Evolutionary conservation across 2,888 invertebrate genomes (phyloP).

Genomic region (Cybosia mesomella): DNA sequence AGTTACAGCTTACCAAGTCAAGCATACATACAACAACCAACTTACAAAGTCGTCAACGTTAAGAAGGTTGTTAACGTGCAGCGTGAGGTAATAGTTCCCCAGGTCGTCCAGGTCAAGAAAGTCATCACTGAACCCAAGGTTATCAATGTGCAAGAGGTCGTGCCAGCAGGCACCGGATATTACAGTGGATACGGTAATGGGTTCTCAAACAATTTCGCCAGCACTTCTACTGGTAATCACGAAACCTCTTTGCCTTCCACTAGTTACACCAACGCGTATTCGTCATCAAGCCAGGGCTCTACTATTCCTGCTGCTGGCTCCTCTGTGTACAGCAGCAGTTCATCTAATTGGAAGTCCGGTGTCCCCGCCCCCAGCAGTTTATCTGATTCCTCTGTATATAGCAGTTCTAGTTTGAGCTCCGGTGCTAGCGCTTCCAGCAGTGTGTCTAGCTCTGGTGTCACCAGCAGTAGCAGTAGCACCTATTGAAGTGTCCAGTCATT

Average conservation of each 20-base stretch:
- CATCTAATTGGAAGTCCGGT: not conserved
- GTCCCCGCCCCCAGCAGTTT: not conserved
- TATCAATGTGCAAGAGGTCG: constrained; percentile 40
- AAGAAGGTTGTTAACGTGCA: constrained; percentile 48
- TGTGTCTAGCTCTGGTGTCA: not conserved
- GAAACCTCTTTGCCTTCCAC: not conserved
- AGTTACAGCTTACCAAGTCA: constrained; percentile 15
- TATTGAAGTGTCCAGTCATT: constrained; percentile 17
- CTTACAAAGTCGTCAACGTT: constrained; percentile 28
- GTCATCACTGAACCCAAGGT: constrained; percentile 45
- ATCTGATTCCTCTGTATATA: not conserved
- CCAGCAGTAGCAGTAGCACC: not conserved
- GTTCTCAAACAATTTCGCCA: constrained; percentile 1
- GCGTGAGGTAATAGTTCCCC: constrained; percentile 45
- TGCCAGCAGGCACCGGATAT: constrained; percentile 22
- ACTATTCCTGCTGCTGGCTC: not conserved
- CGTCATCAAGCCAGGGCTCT: constrained; percentile 4
- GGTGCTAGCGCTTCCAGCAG: not conserved
- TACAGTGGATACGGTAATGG: constrained; percentile 1
- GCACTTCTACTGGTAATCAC: constrained; percentile 6
- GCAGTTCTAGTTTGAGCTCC: not conserved
- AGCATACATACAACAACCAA: constrained; percentile 12
- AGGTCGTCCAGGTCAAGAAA: constrained; percentile 46
- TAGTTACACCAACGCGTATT: not conserved
- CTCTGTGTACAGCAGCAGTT: constrained; percentile 8